phyloP scores from a whole-genome alignment of 2,797 vertebrate species.

The Melanotaenia pygmaea region DNA sequence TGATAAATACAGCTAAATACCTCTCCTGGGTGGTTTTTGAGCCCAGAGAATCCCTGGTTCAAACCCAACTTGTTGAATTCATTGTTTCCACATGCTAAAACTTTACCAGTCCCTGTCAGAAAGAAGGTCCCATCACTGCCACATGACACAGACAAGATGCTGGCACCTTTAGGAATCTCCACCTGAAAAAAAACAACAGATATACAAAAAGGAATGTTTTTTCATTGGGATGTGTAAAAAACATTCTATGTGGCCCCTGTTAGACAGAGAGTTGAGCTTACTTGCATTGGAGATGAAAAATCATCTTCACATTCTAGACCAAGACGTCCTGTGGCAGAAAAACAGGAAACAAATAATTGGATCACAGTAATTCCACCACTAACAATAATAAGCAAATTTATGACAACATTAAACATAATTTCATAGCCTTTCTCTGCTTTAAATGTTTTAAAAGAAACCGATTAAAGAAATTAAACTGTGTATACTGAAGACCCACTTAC shows the following conservation, averaged over 20 bases:
- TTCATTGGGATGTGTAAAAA: not conserved
- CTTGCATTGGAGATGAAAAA: conserved; percentile 92
- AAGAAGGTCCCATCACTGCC: conserved; percentile 95
- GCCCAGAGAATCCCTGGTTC: conserved; percentile 93
- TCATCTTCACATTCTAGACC: conserved; percentile 98
- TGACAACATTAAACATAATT: not conserved
- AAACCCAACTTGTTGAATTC: conserved; percentile 97
- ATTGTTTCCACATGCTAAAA: conserved; percentile 97
- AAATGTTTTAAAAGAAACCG: not conserved
- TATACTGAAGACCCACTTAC: conserved; percentile 6
- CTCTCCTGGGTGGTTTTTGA: conserved; percentile 90
- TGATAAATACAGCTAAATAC: conserved; percentile 53
- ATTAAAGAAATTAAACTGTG: not conserved
- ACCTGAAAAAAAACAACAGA: conserved; percentile 80
- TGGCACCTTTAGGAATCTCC: conserved; percentile 91
- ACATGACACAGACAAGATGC: conserved; percentile 91
- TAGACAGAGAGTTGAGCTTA: conserved; percentile 61
- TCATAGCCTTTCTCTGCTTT: not conserved
- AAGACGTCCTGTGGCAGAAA: conserved; percentile 87
- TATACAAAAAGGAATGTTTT: not conserved
- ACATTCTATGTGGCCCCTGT: not conserved
- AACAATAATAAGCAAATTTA: not conserved
- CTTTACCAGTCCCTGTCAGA: conserved; percentile 94
- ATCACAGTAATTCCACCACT: not conserved
- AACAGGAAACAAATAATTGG: conserved; percentile 1